Evolutionary conservation across 2,797 vertebrate species (phyloP).

Genomic region (Rhadinocentrus ornatus): DNA sequence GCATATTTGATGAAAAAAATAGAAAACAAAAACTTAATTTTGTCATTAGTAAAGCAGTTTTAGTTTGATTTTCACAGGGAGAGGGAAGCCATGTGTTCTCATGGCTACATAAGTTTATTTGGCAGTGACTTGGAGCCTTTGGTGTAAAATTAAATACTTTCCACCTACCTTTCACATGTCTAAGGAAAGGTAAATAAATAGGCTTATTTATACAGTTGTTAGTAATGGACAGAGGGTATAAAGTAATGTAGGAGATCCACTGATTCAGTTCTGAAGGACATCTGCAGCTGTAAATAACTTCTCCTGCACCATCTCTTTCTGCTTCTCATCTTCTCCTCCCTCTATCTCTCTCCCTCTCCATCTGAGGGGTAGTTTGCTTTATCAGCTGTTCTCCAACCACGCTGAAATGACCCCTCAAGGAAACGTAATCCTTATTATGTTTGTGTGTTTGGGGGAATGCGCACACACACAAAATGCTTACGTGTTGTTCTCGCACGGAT

Average conservation of each 20-base stretch:
- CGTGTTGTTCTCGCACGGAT: slow-evolving; percentile 47
- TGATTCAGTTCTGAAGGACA: slow-evolving; percentile 77
- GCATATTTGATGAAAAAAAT: background rate
- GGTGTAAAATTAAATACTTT: background rate
- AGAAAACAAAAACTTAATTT: background rate
- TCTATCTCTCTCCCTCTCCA: slow-evolving; percentile 48
- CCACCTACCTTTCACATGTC: background rate
- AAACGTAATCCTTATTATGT: slow-evolving; percentile 69
- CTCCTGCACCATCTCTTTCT: slow-evolving; percentile 25
- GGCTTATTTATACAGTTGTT: background rate
- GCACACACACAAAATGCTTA: slow-evolving; percentile 53
- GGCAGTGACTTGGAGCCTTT: background rate
- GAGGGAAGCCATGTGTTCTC: background rate
- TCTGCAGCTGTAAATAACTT: slow-evolving; percentile 78
- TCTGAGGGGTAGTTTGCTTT: slow-evolving; percentile 75
- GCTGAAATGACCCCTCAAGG: slow-evolving; percentile 80
- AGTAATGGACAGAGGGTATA: background rate
- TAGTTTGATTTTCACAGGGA: background rate
- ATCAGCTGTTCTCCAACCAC: slow-evolving; percentile 82
- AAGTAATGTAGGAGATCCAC: background rate
- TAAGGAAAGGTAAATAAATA: background rate
- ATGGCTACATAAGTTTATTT: background rate
- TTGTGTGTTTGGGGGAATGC: slow-evolving; percentile 23
- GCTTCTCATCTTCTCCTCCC: slow-evolving; percentile 49
- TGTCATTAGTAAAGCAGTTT: background rate